Conservation (phyloP, 1,140 invertebrate genomes). For the Bathynomus jamesi region DNA sequence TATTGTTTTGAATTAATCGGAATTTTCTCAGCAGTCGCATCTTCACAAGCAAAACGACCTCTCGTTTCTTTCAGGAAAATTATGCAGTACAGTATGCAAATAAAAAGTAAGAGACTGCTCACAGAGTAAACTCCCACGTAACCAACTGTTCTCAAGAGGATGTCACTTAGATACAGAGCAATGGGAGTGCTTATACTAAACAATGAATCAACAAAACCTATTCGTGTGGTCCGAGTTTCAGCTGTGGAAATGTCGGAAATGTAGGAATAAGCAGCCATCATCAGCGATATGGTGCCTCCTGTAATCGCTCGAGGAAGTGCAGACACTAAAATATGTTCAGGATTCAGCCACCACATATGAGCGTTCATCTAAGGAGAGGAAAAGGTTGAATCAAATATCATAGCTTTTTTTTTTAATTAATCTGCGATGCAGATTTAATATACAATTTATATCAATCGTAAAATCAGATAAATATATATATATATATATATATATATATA, state of each 20-base stretch:
- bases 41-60: not conserved
- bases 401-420: too few species aligned
- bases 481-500: too few species aligned
- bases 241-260: not conserved
- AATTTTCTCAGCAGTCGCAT: too few species aligned
- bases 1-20: too few species aligned
- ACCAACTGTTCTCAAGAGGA: not conserved
- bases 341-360: too few species aligned
- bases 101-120: not conserved
- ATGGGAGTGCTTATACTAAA: not conserved
- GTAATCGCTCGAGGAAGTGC: not conserved
- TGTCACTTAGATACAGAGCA: not conserved
- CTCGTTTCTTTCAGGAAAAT: not conserved
- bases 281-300: not conserved
- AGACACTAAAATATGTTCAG: not conserved
- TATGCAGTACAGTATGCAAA: not conserved
- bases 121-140: not conserved
- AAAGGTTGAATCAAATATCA: too few species aligned
- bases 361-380: too few species aligned
- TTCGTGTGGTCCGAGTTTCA: not conserved
- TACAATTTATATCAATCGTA: too few species aligned
- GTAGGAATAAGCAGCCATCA: not conserved
- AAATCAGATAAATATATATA: too few species aligned
- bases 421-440: too few species aligned
- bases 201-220: not conserved